phyloP scores from a whole-genome alignment of 2,888 invertebrate genomes.

The Catocala nupta region DNA sequence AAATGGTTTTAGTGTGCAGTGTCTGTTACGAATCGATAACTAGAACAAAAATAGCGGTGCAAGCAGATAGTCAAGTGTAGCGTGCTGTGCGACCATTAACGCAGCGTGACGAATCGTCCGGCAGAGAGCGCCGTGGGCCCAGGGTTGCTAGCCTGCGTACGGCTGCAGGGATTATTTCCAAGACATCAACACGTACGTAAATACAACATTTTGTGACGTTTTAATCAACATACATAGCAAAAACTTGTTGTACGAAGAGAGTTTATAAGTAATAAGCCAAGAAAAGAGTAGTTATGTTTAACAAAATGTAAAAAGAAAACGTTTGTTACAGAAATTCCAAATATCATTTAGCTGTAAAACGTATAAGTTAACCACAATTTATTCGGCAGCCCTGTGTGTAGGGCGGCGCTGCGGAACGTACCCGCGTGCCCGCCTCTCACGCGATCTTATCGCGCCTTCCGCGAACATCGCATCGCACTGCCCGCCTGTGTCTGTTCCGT shows the following conservation, averaged over 20 bases:
- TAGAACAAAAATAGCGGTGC: constrained; percentile 66
- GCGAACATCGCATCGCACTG: constrained; percentile 83
- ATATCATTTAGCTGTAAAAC: not conserved
- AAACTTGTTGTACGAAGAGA: too few relatives aligned
- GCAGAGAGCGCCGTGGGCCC: constrained; percentile 54
- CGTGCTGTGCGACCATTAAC: constrained; percentile 84
- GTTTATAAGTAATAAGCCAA: too few relatives aligned
- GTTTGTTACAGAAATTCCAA: not conserved
- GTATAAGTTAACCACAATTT: constrained; percentile 14
- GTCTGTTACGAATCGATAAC: constrained; percentile 66
- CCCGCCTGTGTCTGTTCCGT: constrained; percentile 79
- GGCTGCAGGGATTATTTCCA: too few relatives aligned
- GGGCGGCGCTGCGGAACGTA: constrained; percentile 65
- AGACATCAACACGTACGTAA: too few relatives aligned
- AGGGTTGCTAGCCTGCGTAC: constrained; percentile 39
- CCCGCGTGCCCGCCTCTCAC: constrained; percentile 80
- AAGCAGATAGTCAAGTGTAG: constrained; percentile 82
- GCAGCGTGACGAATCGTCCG: constrained; percentile 85
- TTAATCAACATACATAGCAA: too few relatives aligned
- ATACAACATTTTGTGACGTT: too few relatives aligned
- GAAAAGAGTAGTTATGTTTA: too few relatives aligned
- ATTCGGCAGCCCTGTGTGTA: constrained; percentile 58
- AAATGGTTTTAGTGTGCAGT: constrained; percentile 46
- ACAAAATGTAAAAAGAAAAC: too few relatives aligned
- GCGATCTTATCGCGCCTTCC: constrained; percentile 86